A percentile compares a stretch with the other conserved stretches of the same genome.
Conservation (phyloP, 2,797 vertebrate genomes). For the Pantherophis vulpinus region DNA sequence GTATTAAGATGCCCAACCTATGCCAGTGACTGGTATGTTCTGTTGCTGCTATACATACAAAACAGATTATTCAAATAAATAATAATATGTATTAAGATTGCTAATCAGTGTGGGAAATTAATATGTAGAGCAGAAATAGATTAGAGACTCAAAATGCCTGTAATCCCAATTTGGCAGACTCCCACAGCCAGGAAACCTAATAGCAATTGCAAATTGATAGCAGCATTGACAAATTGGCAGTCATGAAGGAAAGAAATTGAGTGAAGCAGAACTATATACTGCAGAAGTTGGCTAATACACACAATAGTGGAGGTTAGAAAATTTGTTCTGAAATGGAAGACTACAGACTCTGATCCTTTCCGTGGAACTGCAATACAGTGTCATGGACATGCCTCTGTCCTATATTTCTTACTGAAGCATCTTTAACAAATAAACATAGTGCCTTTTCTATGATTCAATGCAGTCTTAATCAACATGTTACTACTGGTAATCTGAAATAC, state of each 20-base stretch:
- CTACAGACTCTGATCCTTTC: neutral
- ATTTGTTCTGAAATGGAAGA: neutral
- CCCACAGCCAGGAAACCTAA: conserved; percentile 26
- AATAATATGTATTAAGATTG: accelerated
- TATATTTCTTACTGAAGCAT: neutral
- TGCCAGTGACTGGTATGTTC: conserved; percentile 41
- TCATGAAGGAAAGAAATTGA: conserved; percentile 9
- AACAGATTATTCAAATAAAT: conserved; percentile 34
- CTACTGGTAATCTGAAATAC: neutral
- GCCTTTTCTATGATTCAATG: neutral
- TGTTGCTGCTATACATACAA: conserved; percentile 1
- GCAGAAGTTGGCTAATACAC: conserved; percentile 28
- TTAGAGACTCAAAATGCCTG: conserved; percentile 1
- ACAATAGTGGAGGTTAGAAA: neutral
- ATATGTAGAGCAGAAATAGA: conserved; percentile 6
- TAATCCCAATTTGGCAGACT: conserved; percentile 23
- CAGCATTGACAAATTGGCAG: conserved; percentile 11
- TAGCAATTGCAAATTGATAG: neutral
- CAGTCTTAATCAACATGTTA: neutral
- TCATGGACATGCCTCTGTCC: neutral
- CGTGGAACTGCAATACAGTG: neutral
- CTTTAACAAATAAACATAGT: neutral
- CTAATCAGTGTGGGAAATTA: conserved; percentile 24
- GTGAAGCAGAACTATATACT: conserved; percentile 21
- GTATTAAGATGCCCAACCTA: conserved; percentile 33